phyloP scores from a whole-genome alignment of 2,888 invertebrate species.

The Coelinius sp. region DNA sequence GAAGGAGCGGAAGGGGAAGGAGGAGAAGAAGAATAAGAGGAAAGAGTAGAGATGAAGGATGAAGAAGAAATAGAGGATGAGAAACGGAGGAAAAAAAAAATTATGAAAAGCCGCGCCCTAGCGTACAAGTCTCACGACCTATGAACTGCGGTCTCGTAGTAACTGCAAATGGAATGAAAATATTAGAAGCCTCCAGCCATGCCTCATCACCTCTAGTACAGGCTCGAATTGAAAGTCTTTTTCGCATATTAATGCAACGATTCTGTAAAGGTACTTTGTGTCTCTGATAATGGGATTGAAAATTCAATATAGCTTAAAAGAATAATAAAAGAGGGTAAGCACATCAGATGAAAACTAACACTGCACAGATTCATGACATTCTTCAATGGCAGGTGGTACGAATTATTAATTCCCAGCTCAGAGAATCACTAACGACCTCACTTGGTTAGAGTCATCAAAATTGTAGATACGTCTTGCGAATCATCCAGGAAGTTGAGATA shows the following conservation, averaged over 20 bases:
- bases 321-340: no score
- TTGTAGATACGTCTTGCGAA: not conserved
- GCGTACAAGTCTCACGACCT: conserved; percentile 66
- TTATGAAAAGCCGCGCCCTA: conserved; percentile 40
- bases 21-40: conserved; percentile 1
- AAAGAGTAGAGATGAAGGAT: not conserved
- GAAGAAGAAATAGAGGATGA: conserved; percentile 3
- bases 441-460: not conserved
- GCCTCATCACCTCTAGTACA: conserved; percentile 60
- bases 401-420: conserved; percentile 38
- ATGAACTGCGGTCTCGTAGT: conserved; percentile 68
- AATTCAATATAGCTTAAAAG: no score
- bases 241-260: conserved; percentile 21
- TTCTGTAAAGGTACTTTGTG: not conserved
- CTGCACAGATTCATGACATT: conserved; percentile 40
- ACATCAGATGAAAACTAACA: no score
- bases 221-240: conserved; percentile 46
- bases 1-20: not conserved
- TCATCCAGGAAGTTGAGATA: conserved; percentile 15
- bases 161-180: conserved; percentile 68
- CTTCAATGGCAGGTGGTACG: conserved; percentile 39
- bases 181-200: conserved; percentile 48
- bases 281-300: not conserved
- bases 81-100: conserved; percentile 17
- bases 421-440: not conserved